phyloP scores from a whole-genome alignment of 2,113 vertebrate genomes.

The Romanogobio albipinnatus region DNA sequence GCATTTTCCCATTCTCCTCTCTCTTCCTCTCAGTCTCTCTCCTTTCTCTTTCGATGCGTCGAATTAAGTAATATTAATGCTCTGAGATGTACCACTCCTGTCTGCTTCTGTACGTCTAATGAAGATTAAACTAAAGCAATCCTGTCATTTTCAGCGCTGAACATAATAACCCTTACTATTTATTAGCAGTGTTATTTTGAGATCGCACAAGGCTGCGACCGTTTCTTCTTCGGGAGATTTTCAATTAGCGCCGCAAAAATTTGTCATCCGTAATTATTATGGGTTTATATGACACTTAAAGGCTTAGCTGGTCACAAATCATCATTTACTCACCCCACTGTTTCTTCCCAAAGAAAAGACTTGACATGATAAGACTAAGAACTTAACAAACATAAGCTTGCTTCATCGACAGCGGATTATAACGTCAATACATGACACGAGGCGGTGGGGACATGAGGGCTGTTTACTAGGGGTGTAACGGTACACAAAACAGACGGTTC shows the following conservation, averaged over 20 bases:
- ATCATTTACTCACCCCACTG: neutral
- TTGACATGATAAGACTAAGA: too few species aligned
- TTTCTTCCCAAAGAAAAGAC: neutral
- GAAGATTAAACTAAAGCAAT: slow-evolving; percentile 60
- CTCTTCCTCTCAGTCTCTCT: slow-evolving; percentile 16
- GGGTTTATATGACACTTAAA: neutral
- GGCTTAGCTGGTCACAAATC: neutral
- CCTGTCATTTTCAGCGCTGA: slow-evolving; percentile 59
- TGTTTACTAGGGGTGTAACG: too few species aligned
- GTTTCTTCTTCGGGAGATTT: neutral
- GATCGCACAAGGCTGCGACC: slow-evolving; percentile 26
- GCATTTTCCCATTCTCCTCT: slow-evolving; percentile 35
- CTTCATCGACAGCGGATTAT: too few species aligned
- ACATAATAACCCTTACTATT: slow-evolving; percentile 21
- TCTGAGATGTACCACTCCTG: slow-evolving; percentile 43
- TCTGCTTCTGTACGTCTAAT: slow-evolving; percentile 44
- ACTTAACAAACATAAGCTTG: too few species aligned
- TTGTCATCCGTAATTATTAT: neutral
- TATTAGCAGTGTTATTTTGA: slow-evolving; percentile 60
- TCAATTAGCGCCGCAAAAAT: neutral
- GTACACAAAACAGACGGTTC: too few species aligned
- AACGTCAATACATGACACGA: too few species aligned
- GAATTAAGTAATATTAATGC: slow-evolving; percentile 68
- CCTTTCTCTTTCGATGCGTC: slow-evolving; percentile 51
- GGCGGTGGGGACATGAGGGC: too few species aligned